Conservation (phyloP, 2,797 vertebrate species). For the Takifugu rubripes region DNA sequence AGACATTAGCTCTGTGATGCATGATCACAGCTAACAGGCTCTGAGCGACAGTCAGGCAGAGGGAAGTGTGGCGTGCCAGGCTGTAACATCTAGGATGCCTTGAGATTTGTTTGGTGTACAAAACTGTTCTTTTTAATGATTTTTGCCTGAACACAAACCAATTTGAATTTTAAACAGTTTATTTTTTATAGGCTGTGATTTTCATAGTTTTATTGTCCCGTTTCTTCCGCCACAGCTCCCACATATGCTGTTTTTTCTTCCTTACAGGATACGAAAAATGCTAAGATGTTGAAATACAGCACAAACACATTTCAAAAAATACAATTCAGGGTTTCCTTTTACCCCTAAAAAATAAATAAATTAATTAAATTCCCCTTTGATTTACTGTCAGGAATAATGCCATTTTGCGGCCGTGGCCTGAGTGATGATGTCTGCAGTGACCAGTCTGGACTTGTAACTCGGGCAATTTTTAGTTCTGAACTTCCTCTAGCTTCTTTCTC, state of each 20-base stretch:
- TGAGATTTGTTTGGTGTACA: slow-evolving; percentile 28
- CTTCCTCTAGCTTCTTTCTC: slow-evolving; percentile 34
- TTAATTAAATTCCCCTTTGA: slow-evolving; percentile 20
- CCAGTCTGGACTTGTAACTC: slow-evolving; percentile 42
- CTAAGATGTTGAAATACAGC: slow-evolving; percentile 15
- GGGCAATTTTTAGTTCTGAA: slow-evolving; percentile 47
- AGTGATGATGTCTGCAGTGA: slow-evolving; percentile 42
- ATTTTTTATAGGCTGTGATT: neutral
- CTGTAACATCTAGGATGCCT: slow-evolving; percentile 32
- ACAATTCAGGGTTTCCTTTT: slow-evolving; percentile 4
- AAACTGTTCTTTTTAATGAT: slow-evolving; percentile 16
- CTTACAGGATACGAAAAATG: too few relatives aligned
- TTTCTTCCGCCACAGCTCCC: slow-evolving; percentile 9
- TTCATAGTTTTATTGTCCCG: neutral
- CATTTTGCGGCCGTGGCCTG: slow-evolving; percentile 23
- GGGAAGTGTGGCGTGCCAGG: slow-evolving; percentile 44
- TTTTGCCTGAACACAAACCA: slow-evolving; percentile 15
- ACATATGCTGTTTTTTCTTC: slow-evolving; percentile 7
- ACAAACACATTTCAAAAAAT: slow-evolving; percentile 13
- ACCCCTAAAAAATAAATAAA: neutral
- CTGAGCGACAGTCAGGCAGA: slow-evolving; percentile 45
- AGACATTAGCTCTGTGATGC: slow-evolving; percentile 67
- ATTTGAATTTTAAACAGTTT: slow-evolving; percentile 8
- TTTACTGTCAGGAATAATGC: slow-evolving; percentile 27
- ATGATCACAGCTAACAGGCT: slow-evolving; percentile 59